phyloP scores from a whole-genome alignment of 2,113 vertebrate genomes.

The Natator depressus region DNA sequence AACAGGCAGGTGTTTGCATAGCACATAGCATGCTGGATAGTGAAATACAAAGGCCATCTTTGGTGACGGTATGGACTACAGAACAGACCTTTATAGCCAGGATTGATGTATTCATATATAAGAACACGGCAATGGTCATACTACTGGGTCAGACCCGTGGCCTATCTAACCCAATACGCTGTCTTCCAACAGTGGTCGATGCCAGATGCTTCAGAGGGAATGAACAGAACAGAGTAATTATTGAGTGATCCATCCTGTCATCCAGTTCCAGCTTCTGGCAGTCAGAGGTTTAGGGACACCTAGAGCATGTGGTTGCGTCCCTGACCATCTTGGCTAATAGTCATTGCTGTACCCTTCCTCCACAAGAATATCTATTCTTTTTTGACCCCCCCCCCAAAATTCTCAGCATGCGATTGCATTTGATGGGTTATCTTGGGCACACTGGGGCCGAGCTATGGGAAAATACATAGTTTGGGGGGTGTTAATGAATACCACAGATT shows the following conservation, averaged over 20 bases:
- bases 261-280: too few relatives aligned
- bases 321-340: too few relatives aligned
- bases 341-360: too few relatives aligned
- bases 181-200: not conserved
- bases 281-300: too few relatives aligned
- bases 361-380: too few relatives aligned
- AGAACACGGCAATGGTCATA: not conserved
- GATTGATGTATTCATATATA: not conserved
- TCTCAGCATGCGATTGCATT: rapidly evolving
- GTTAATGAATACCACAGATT: slow-evolving; percentile 7
- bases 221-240: not conserved
- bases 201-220: not conserved
- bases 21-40: rapidly evolving
- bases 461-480: not conserved
- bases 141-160: not conserved
- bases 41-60: not conserved
- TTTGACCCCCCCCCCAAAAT: not conserved
- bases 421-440: rapidly evolving
- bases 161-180: not conserved
- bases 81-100: rapidly evolving
- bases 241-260: too few relatives aligned
- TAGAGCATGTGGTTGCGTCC: too few relatives aligned
- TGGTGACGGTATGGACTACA: not conserved
- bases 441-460: rapidly evolving
- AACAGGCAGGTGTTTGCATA: not conserved